Evolutionary conservation across 2,797 vertebrate genomes (phyloP).

Genomic region (Bovichtus diacanthus): DNA sequence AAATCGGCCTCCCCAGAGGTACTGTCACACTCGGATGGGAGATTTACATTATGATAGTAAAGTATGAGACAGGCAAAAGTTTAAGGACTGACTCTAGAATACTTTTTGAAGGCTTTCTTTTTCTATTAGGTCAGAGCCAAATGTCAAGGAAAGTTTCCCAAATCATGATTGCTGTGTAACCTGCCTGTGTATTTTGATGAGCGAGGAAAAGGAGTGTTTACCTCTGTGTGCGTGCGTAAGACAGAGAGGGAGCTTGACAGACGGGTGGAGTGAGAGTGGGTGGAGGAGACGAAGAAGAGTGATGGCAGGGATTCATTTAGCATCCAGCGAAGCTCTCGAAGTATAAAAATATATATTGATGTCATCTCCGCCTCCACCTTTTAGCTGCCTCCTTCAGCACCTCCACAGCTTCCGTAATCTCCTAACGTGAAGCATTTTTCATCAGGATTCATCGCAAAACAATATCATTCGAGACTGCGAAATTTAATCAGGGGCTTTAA

Average conservation of each 20-base stretch:
- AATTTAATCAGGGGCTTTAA: slow-evolving; percentile 84
- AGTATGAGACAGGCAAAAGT: slow-evolving; percentile 46
- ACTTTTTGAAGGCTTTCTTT: not conserved
- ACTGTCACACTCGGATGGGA: slow-evolving; percentile 35
- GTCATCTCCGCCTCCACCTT: slow-evolving; percentile 56
- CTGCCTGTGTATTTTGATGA: slow-evolving; percentile 17
- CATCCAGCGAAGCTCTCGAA: slow-evolving; percentile 46
- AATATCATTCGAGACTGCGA: slow-evolving; percentile 78
- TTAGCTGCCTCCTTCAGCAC: slow-evolving; percentile 43
- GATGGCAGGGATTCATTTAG: slow-evolving; percentile 72
- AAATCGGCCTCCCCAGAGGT: slow-evolving; percentile 4
- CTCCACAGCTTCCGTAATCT: slow-evolving; percentile 61
- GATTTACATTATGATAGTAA: slow-evolving; percentile 23
- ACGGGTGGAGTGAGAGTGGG: slow-evolving; percentile 56
- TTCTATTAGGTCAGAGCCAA: slow-evolving; percentile 12
- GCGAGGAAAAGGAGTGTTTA: slow-evolving; percentile 10
- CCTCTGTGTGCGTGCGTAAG: slow-evolving; percentile 25
- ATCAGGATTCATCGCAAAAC: slow-evolving; percentile 83
- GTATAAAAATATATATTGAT: slow-evolving; percentile 1
- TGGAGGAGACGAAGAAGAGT: slow-evolving; percentile 37
- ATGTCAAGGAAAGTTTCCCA: slow-evolving; percentile 9
- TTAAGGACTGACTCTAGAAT: slow-evolving; percentile 24
- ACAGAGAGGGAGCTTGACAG: slow-evolving; percentile 7
- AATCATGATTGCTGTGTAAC: slow-evolving; percentile 22
- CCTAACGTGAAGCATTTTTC: slow-evolving; percentile 76